phyloP scores from a whole-genome alignment of 1,140 invertebrate species.

The Drosophila nigromelanica region DNA sequence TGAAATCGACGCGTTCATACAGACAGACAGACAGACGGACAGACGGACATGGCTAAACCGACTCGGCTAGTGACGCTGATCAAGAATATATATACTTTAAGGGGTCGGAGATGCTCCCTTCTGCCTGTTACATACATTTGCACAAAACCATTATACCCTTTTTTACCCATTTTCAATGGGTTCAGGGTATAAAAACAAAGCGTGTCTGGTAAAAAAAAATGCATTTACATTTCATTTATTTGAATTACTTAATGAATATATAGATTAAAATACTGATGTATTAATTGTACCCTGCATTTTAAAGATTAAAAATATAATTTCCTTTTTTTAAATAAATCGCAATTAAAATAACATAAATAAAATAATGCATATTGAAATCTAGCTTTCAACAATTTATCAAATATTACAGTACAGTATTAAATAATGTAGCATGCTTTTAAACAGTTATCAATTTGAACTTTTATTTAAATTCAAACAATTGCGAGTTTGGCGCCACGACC shows the following conservation, averaged over 20 bases:
- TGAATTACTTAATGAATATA: constrained; percentile 54
- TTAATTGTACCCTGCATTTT: constrained; percentile 21
- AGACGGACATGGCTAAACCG: too few species aligned
- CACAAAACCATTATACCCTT: too few species aligned
- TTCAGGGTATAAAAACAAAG: too few species aligned
- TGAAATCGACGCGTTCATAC: too few species aligned
- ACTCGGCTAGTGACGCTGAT: too few species aligned
- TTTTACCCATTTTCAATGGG: too few species aligned
- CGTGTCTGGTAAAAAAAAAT: constrained; percentile 8
- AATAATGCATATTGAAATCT: not conserved
- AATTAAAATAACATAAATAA: not conserved
- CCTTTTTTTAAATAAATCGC: too few species aligned
- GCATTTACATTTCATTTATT: constrained; percentile 52
- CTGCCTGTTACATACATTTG: too few species aligned
- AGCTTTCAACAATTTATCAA: too few species aligned
- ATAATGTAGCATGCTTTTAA: constrained; percentile 13
- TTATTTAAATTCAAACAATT: not conserved
- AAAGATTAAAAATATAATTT: not conserved
- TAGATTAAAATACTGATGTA: constrained; percentile 38
- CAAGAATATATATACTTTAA: too few species aligned
- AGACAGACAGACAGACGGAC: too few species aligned
- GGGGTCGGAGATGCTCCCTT: too few species aligned
- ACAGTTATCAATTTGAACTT: not conserved
- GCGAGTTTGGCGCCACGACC: constrained; percentile 22
- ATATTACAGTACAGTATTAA: not conserved